Evolutionary conservation across 2,113 vertebrate species (phyloP).

Genomic region (Formicarius rufipectus): DNA sequence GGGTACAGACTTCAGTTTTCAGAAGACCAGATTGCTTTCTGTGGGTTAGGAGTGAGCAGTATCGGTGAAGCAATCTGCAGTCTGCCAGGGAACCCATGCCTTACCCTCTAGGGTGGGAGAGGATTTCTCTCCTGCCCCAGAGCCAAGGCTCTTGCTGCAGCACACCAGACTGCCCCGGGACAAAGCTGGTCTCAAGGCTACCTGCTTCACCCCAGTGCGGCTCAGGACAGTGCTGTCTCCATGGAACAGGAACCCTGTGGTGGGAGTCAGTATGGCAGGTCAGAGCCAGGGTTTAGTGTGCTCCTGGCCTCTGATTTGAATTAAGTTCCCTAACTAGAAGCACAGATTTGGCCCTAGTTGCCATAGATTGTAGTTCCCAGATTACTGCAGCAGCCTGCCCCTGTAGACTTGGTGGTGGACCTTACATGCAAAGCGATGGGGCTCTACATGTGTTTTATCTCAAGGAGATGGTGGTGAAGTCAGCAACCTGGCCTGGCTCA

Average conservation of each 20-base stretch:
- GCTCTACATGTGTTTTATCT: not conserved
- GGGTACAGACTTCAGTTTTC: not conserved
- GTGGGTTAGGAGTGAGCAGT: fast-evolving
- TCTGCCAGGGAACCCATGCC: too few relatives aligned
- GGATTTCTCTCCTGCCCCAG: not conserved
- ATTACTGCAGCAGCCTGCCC: not conserved
- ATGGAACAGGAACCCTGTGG: fast-evolving
- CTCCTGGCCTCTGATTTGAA: not conserved
- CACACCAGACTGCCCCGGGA: not conserved
- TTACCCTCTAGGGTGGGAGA: not conserved
- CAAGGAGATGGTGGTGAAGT: not conserved
- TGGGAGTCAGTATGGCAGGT: not conserved
- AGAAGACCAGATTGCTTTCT: not conserved
- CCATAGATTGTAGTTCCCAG: fast-evolving
- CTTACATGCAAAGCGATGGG: not conserved
- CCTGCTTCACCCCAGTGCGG: not conserved
- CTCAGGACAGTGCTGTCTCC: not conserved
- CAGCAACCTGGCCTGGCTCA: fast-evolving
- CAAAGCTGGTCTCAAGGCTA: not conserved
- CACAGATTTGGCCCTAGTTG: not conserved
- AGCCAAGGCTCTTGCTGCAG: not conserved
- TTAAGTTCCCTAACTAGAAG: not conserved
- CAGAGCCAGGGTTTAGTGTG: not conserved
- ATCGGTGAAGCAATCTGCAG: not conserved
- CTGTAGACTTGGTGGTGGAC: fast-evolving